Evolutionary conservation across 2,888 invertebrate species (phyloP).

Genomic region (Pseudococcus jackbeardsleyi): DNA sequence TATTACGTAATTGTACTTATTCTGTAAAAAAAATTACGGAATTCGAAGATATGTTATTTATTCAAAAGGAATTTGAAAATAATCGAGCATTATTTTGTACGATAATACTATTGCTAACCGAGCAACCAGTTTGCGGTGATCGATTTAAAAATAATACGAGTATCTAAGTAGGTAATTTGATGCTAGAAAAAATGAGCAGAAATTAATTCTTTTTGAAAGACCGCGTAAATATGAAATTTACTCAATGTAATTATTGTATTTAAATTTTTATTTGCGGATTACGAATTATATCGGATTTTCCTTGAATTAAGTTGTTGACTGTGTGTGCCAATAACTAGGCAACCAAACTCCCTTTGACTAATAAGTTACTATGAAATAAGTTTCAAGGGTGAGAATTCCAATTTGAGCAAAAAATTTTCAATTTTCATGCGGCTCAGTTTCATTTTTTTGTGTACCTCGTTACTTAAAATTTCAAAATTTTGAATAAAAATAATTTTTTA

Average conservation of each 20-base stretch:
- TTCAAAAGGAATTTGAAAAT: conserved; percentile 6
- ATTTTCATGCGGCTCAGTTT: no score
- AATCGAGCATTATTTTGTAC: background rate
- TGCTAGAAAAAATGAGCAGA: background rate
- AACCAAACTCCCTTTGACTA: no score
- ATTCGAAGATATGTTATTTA: background rate
- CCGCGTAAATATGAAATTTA: background rate
- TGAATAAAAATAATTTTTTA: no score
- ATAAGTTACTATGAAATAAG: no score
- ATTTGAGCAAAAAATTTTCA: no score
- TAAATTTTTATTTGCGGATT: background rate
- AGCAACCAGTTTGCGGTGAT: background rate
- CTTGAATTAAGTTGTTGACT: background rate
- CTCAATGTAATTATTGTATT: background rate
- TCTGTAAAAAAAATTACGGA: background rate
- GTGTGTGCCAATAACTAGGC: no score
- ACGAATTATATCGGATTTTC: background rate
- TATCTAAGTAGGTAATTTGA: background rate
- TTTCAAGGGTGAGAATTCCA: no score
- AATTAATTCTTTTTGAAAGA: background rate
- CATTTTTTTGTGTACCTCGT: no score
- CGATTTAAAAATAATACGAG: background rate
- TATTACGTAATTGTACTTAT: background rate
- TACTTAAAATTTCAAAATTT: no score
- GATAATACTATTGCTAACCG: background rate